phyloP scores from a whole-genome alignment of 2,797 vertebrate genomes.

The Micromesistius poutassou region DNA sequence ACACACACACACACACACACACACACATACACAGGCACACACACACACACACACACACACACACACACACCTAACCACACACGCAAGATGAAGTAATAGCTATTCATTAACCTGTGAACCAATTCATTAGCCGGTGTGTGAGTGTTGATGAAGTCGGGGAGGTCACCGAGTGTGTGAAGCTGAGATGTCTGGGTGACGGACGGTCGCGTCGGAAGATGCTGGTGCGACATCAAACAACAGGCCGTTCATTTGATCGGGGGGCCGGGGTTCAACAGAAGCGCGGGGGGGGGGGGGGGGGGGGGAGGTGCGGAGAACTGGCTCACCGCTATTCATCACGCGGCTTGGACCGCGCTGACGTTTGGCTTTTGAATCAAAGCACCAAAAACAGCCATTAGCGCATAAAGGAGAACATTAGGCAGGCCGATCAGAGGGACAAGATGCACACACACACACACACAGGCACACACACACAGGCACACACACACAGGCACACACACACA shows the following conservation, averaged over 20 bases:
- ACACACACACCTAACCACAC: too few relatives aligned
- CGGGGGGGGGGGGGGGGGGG: background rate
- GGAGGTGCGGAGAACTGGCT: background rate
- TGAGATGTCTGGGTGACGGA: background rate
- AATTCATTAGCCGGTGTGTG: background rate
- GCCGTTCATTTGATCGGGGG: background rate
- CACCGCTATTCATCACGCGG: background rate
- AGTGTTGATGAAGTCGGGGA: background rate
- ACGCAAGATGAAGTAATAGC: background rate
- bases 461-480: constrained; percentile 14
- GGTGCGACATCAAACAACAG: background rate
- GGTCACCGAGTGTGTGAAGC: background rate
- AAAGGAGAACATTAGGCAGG: background rate
- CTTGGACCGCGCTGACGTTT: background rate
- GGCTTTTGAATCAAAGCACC: background rate
- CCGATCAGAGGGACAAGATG: background rate
- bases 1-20: too few relatives aligned
- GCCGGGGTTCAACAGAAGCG: background rate
- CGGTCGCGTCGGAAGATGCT: too few relatives aligned
- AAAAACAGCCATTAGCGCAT: background rate
- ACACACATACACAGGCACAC: too few relatives aligned
- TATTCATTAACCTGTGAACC: background rate
- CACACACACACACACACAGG: constrained; percentile 5
- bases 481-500: constrained; percentile 11
- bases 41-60: too few relatives aligned